Conservation (phyloP, 2,113 vertebrate species). For the Arizona elegans region DNA sequence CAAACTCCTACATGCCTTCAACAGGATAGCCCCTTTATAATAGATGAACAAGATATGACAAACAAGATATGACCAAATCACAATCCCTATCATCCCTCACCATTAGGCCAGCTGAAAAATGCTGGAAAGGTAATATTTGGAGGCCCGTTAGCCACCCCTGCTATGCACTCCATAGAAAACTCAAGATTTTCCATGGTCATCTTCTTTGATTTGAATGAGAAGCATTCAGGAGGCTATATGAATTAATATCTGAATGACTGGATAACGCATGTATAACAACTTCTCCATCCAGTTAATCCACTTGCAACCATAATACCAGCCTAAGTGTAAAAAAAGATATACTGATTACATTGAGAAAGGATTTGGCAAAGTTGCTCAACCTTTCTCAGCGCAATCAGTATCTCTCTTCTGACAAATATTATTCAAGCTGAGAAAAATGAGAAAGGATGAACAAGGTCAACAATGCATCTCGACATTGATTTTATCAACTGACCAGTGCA, state of each 20-base stretch:
- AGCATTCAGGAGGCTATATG: not conserved
- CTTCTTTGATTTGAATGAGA: not conserved
- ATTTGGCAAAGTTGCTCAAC: conserved; percentile 17
- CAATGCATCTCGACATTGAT: not conserved
- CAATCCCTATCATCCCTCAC: not conserved
- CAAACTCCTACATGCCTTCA: not conserved
- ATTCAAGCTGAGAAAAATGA: not conserved
- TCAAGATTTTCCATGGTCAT: not conserved
- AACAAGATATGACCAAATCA: not conserved
- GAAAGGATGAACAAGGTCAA: not conserved
- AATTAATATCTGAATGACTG: not conserved
- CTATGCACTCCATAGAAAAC: not conserved
- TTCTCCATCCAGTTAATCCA: not conserved
- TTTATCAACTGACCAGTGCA: conserved; percentile 85
- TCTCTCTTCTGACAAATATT: not conserved
- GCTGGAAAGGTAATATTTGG: not conserved
- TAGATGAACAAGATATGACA: not conserved
- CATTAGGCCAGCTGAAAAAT: not conserved
- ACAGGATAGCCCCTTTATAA: not conserved
- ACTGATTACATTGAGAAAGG: not conserved
- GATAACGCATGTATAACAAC: not conserved
- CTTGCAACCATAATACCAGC: not conserved
- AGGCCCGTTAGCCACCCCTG: not conserved
- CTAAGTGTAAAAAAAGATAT: not conserved
- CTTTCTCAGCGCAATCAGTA: rapidly evolving